A percentile compares a stretch with the other conserved stretches of the same genome.
Conservation (phyloP, 1,140 invertebrate genomes). For the Drosophila albomicans region DNA sequence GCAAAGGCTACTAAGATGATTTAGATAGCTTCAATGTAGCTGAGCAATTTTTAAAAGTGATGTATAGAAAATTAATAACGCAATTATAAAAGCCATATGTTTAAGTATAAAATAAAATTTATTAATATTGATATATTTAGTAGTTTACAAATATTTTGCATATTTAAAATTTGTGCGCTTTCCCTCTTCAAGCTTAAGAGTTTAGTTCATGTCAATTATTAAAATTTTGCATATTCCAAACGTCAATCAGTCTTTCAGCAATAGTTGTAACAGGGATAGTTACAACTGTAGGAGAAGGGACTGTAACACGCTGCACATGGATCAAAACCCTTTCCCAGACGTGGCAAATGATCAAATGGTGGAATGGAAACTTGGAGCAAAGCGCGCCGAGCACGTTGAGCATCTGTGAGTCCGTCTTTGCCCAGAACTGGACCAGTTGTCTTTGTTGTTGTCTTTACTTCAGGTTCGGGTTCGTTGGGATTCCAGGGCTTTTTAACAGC, state of each 20-base stretch:
- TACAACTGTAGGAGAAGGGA: background rate
- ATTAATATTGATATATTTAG: background rate
- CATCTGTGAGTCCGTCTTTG: constrained; percentile 28
- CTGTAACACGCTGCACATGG: constrained; percentile 11
- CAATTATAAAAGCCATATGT: too few species aligned
- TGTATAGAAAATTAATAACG: background rate
- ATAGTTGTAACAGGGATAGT: constrained; percentile 19
- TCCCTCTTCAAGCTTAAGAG: background rate
- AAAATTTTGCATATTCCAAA: background rate
- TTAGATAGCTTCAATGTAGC: too few species aligned
- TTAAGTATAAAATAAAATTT: constrained; percentile 2
- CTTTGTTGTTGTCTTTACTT: background rate
- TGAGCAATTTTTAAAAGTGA: too few species aligned
- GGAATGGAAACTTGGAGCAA: constrained; percentile 21
- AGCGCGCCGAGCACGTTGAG: constrained; percentile 20
- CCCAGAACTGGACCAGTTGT: constrained; percentile 17
- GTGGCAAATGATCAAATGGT: constrained; percentile 17
- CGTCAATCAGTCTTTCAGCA: background rate
- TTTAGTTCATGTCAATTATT: background rate
- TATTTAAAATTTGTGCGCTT: background rate
- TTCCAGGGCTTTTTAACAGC: constrained; percentile 23
- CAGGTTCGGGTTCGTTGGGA: constrained; percentile 24
- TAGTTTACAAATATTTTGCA: background rate
- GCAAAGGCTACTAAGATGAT: constrained; percentile 10
- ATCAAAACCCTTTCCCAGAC: constrained; percentile 21